phyloP scores from a whole-genome alignment of 2,797 vertebrate genomes.

The Enteromius afrohamiltoni region DNA sequence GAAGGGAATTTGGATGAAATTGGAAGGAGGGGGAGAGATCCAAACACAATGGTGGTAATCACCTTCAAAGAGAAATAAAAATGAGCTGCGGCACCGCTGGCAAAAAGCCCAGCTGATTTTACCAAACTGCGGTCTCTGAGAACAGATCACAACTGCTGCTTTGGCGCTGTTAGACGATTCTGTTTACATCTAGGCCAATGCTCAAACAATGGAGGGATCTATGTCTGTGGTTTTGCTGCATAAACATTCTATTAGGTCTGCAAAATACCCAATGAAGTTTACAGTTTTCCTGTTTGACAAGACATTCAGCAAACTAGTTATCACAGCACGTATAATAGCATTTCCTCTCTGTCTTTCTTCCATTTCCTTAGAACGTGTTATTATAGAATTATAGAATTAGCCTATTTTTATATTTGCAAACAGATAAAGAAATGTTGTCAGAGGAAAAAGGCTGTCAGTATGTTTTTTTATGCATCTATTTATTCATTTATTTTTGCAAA shows the following conservation, averaged over 20 bases:
- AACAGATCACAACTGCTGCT: constrained; percentile 28
- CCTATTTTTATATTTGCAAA: not conserved
- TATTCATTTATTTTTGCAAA: not conserved
- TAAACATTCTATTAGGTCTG: constrained; percentile 20
- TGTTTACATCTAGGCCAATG: constrained; percentile 19
- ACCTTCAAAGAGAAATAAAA: constrained; percentile 64
- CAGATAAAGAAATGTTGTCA: constrained; percentile 14
- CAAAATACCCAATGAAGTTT: constrained; percentile 10
- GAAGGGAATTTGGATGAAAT: constrained; percentile 47
- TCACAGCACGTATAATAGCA: not conserved
- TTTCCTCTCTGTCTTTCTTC: not conserved
- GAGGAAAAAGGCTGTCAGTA: not conserved
- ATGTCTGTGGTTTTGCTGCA: constrained; percentile 15
- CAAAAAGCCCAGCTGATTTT: constrained; percentile 49
- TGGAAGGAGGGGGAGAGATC: constrained; percentile 52
- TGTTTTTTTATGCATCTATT: not conserved
- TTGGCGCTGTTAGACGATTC: constrained; percentile 28
- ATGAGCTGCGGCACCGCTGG: constrained; percentile 54
- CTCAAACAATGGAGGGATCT: constrained; percentile 31
- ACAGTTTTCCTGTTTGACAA: constrained; percentile 1
- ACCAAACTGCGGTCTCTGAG: constrained; percentile 26
- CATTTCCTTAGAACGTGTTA: not conserved
- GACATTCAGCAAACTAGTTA: not conserved
- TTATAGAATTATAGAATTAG: no score
- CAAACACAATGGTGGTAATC: constrained; percentile 61